A percentile compares a stretch with the other conserved stretches of the same genome.
These are phyloP conservation scores for Poecilia gillii DNA, from an alignment of 2,797 vertebrate species.

Conservation along the genomic window DNA sequence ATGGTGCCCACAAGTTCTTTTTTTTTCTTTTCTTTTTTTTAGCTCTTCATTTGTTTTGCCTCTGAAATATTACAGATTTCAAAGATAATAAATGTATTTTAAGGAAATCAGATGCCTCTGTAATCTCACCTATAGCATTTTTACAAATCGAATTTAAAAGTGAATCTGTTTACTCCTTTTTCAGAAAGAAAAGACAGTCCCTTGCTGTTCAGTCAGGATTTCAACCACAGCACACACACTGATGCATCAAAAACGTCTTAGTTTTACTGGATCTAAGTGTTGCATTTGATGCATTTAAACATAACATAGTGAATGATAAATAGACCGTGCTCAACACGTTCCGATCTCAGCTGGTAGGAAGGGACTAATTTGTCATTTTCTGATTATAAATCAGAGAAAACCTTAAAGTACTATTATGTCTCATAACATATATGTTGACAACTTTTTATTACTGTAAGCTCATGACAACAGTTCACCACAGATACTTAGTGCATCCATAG, in stretches of 20 bases:
- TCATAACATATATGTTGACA: not conserved
- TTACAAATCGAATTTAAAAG: not conserved
- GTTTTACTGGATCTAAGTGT: not conserved
- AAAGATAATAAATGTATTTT: not conserved
- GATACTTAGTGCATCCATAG: not conserved
- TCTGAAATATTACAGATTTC: not conserved
- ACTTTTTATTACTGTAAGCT: not conserved
- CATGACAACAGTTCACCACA: not conserved
- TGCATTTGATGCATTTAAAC: not conserved
- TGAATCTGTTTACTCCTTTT: not conserved
- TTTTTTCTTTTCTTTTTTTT: not conserved
- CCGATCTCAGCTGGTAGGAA: not conserved
- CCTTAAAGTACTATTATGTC: not conserved
- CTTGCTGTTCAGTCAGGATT: not conserved
- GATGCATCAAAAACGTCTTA: not conserved
- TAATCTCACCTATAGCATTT: not conserved
- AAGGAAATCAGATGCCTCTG: not conserved
- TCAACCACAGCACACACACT: not conserved
- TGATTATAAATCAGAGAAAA: not conserved
- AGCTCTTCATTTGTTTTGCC: not conserved
- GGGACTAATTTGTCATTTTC: not conserved
- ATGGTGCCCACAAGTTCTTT: not conserved
- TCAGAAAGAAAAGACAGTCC: not conserved
- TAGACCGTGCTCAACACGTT: not conserved
- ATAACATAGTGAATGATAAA: not conserved